These are phyloP conservation scores for Apotomis betuletana DNA, from an alignment of 2,888 invertebrate genomes.

Conservation along the genomic window DNA sequence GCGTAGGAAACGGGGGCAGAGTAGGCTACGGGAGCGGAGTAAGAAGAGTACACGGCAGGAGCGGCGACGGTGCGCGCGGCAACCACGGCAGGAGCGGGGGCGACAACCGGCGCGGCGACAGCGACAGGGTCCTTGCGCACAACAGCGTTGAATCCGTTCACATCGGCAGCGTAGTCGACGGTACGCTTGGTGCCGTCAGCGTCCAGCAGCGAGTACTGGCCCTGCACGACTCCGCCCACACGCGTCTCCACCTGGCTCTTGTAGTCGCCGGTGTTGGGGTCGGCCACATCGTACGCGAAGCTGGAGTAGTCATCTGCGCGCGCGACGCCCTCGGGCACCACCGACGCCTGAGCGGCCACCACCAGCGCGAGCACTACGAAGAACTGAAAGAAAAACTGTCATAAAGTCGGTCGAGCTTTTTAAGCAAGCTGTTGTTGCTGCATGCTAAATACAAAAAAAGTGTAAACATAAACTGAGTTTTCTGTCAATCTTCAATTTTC, in stretches of 20 bases:
- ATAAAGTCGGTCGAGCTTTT: too few species aligned
- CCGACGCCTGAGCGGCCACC: conserved; percentile 66
- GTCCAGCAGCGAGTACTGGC: conserved; percentile 81
- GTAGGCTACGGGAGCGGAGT: conserved; percentile 6
- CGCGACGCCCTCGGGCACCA: conserved; percentile 58
- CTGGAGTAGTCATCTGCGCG: conserved; percentile 69
- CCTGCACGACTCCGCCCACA: conserved; percentile 75
- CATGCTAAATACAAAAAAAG: too few species aligned
- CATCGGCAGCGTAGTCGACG: conserved; percentile 81
- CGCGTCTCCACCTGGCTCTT: conserved; percentile 82
- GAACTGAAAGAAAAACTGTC: conserved; percentile 55
- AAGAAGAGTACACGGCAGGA: conserved; percentile 39
- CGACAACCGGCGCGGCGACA: conserved; percentile 54
- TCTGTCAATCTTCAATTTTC: too few species aligned
- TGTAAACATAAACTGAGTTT: too few species aligned
- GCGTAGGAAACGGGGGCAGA: conserved; percentile 29
- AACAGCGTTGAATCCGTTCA: conserved; percentile 82
- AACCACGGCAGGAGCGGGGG: conserved; percentile 49
- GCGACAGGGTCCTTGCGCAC: conserved; percentile 78
- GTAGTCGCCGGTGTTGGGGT: conserved; percentile 82
- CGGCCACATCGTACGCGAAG: conserved; percentile 82
- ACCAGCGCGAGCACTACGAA: conserved; percentile 67
- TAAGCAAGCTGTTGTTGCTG: too few species aligned
- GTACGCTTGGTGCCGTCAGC: conserved; percentile 81
- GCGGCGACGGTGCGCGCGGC: conserved; percentile 54